These are phyloP conservation scores for Meles meles DNA, from an alignment of 2,113 vertebrate genomes.

Conservation along the genomic window DNA sequence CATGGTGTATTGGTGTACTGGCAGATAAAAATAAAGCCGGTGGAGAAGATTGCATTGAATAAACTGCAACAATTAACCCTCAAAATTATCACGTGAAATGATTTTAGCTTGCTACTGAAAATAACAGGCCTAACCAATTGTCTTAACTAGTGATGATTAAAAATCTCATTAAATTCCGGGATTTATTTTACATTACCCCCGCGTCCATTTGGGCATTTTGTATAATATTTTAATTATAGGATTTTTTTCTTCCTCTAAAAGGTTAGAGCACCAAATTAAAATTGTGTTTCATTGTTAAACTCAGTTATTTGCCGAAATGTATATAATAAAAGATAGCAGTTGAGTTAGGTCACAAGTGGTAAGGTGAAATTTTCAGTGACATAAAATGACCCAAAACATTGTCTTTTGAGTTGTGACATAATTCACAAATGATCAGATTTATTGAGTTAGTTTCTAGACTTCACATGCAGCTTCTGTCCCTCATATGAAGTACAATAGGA, in stretches of 20 bases:
- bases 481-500: background rate
- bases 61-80: constrained; percentile 84
- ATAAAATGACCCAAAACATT: constrained; percentile 2
- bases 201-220: constrained; percentile 49
- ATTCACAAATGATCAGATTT: background rate
- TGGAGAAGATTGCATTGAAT: constrained; percentile 77
- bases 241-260: background rate
- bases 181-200: constrained; percentile 50
- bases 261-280: constrained; percentile 28
- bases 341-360: background rate
- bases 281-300: background rate
- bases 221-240: constrained; percentile 69
- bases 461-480: background rate
- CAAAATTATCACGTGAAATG: constrained; percentile 77
- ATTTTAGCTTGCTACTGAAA: constrained; percentile 73
- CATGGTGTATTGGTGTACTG: constrained; percentile 78
- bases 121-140: constrained; percentile 72
- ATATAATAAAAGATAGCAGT: background rate
- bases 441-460: background rate
- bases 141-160: constrained; percentile 75
- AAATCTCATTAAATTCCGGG: constrained; percentile 66
- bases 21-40: constrained; percentile 84
- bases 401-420: background rate
- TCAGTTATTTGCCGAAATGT: background rate
- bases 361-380: constrained; percentile 11